A percentile compares a stretch with the other conserved stretches of the same genome.
Evolutionary conservation across 2,888 invertebrate species (phyloP).

Genomic region (Lymantria dispar): DNA sequence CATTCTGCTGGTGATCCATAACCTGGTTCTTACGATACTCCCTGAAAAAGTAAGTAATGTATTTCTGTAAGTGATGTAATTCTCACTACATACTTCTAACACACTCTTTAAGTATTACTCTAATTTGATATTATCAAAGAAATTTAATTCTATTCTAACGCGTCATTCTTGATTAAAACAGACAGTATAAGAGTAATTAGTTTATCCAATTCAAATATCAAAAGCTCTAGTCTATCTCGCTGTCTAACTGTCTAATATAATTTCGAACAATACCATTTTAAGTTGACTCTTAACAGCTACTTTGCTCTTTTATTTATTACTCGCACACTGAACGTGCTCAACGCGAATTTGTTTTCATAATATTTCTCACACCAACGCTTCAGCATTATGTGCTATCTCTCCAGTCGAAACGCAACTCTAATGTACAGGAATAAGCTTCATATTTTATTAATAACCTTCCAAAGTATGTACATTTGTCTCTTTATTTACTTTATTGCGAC

Average conservation of each 20-base stretch:
- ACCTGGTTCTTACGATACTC: no score
- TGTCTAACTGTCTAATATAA: slow-evolving; percentile 50
- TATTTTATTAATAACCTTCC: slow-evolving; percentile 29
- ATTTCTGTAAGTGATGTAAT: no score
- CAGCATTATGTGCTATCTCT: slow-evolving; percentile 49
- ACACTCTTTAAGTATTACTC: no score
- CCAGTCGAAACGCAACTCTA: slow-evolving; percentile 45
- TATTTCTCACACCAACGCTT: slow-evolving; percentile 63
- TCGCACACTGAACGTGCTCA: slow-evolving; percentile 77
- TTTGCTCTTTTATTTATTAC: slow-evolving; percentile 77
- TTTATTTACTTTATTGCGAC: slow-evolving; percentile 78
- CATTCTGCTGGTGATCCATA: no score
- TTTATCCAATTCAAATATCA: slow-evolving; percentile 31
- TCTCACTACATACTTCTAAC: no score
- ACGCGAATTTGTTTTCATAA: slow-evolving; percentile 81
- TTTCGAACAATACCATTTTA: slow-evolving; percentile 70
- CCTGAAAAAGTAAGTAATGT: no score
- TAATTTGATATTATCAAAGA: neutral
- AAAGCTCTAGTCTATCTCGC: slow-evolving; percentile 20
- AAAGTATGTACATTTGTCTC: slow-evolving; percentile 67
- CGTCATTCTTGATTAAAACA: neutral
- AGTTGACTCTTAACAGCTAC: slow-evolving; percentile 52
- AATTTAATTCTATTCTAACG: neutral
- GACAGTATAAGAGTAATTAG: slow-evolving; percentile 1
- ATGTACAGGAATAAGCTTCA: slow-evolving; percentile 31